phyloP scores from a whole-genome alignment of 2,113 vertebrate genomes.

The Pseudois nayaur region DNA sequence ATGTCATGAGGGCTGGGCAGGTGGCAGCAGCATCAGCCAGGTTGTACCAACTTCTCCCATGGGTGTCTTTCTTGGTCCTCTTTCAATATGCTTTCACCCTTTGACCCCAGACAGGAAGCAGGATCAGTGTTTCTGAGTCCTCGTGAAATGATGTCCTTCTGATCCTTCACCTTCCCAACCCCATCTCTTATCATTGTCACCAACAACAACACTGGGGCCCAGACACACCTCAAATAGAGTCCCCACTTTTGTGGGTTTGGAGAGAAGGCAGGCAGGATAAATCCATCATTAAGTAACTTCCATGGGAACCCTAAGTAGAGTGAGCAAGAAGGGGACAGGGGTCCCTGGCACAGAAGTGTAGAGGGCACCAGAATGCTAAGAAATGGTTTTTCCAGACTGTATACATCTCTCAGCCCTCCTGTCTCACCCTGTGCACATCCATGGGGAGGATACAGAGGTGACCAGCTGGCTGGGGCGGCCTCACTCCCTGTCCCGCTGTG shows the following conservation, averaged over 20 bases:
- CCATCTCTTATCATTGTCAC: background rate
- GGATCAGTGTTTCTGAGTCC: background rate
- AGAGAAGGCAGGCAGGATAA: background rate
- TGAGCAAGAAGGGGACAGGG: background rate
- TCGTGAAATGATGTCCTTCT: background rate
- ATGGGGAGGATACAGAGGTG: background rate
- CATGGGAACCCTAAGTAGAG: background rate
- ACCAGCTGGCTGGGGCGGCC: background rate
- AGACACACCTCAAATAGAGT: background rate
- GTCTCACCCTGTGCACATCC: accelerated
- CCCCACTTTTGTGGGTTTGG: background rate
- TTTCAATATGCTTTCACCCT: background rate
- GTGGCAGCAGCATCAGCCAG: background rate
- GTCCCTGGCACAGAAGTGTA: background rate
- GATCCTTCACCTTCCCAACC: background rate
- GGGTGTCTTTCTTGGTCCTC: background rate
- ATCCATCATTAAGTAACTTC: background rate
- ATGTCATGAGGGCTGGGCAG: background rate
- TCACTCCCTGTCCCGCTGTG: accelerated
- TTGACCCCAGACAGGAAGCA: background rate
- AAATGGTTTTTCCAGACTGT: background rate
- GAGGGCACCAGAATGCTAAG: background rate
- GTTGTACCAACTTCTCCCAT: background rate
- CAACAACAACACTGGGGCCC: background rate
- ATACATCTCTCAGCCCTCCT: background rate